Conservation (phyloP, 2,797 vertebrate species). For the Myotis findleyi region DNA sequence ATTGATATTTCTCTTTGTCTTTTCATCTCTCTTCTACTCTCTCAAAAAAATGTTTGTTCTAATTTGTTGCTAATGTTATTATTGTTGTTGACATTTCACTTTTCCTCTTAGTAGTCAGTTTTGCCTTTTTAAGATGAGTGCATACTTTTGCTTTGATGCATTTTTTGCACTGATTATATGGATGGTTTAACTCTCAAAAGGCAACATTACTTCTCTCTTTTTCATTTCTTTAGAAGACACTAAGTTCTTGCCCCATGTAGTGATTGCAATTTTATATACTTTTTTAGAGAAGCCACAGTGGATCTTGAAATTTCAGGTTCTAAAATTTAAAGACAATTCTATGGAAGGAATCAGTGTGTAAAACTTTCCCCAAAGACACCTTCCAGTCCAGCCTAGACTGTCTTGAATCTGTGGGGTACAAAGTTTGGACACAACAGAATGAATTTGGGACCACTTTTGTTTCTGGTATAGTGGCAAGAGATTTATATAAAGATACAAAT, state of each 20-base stretch:
- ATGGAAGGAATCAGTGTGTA: not conserved
- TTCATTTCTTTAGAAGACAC: conserved; percentile 7
- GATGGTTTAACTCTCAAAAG: conserved; percentile 29
- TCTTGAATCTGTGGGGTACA: not conserved
- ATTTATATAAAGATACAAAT: conserved; percentile 8
- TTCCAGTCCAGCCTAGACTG: not conserved
- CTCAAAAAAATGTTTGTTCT: not conserved
- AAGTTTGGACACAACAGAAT: not conserved
- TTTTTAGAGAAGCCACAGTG: not conserved
- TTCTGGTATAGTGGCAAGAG: not conserved
- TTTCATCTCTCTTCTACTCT: too few relatives aligned
- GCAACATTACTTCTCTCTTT: conserved; percentile 14
- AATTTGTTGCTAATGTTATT: not conserved
- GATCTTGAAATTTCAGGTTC: not conserved
- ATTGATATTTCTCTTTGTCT: too few relatives aligned
- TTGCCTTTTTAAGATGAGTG: not conserved
- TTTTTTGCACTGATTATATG: conserved; percentile 18
- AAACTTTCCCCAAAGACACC: not conserved
- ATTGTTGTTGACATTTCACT: not conserved
- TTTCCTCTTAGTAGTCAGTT: not conserved
- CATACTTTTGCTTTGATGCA: not conserved
- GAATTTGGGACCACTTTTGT: not conserved
- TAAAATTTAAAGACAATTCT: not conserved
- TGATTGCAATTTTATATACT: conserved; percentile 38
- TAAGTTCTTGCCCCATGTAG: not conserved